These are phyloP conservation scores for Sclerurus mexicanus DNA, from an alignment of 2,113 vertebrate genomes.

Conservation along the genomic window DNA sequence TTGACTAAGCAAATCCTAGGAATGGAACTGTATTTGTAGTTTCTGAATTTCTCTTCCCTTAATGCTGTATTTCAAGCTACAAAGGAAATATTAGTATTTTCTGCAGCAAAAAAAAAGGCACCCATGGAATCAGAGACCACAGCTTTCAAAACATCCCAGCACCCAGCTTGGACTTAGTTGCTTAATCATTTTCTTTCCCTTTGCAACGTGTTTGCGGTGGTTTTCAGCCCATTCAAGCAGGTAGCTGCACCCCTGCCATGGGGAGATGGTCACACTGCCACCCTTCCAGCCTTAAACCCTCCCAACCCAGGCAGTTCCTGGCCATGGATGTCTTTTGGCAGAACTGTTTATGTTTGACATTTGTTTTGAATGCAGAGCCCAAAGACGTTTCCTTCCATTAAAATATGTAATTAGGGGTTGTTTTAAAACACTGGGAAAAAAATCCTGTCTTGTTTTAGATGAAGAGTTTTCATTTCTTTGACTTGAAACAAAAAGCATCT, in stretches of 20 bases:
- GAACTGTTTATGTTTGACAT: neutral
- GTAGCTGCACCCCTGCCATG: fast-evolving
- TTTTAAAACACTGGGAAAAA: neutral
- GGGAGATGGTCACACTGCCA: neutral
- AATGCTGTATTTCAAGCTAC: neutral
- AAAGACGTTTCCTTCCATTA: slow-evolving; percentile 17
- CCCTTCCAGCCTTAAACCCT: neutral
- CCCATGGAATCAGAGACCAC: neutral
- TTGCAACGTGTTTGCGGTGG: neutral
- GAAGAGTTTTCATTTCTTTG: neutral
- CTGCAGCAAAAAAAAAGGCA: neutral
- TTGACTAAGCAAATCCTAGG: neutral
- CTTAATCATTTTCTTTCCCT: neutral
- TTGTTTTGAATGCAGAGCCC: neutral
- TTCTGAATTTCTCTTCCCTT: neutral
- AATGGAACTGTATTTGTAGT: neutral
- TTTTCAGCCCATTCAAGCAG: neutral
- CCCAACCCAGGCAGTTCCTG: neutral
- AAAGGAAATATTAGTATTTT: neutral
- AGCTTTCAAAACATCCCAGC: neutral
- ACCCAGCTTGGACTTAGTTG: neutral
- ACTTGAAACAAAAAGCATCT: neutral
- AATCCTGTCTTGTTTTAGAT: neutral
- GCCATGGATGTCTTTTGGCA: neutral
- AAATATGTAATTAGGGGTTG: neutral